These are phyloP conservation scores for Dryas iulia DNA, from an alignment of 1,140 invertebrate genomes.

Conservation along the genomic window DNA sequence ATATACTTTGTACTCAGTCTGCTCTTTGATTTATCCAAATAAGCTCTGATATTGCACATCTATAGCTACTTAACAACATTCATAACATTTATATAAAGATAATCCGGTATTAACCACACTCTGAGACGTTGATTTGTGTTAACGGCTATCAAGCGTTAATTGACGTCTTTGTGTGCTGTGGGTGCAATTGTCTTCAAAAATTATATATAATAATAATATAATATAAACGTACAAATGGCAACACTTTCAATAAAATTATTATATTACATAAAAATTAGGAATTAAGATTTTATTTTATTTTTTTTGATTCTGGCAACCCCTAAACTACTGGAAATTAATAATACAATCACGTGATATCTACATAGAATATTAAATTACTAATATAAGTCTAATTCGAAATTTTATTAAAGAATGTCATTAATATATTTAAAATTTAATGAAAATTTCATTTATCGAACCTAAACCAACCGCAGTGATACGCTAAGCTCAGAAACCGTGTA, in stretches of 20 bases:
- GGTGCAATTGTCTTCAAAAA: neutral
- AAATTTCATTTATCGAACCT: neutral
- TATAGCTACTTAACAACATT: neutral
- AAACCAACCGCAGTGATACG: neutral
- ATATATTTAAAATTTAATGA: neutral
- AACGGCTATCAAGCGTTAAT: neutral
- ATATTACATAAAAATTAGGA: neutral
- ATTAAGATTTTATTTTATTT: neutral
- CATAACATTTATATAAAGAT: neutral
- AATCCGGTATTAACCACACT: neutral
- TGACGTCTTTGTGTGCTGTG: no score
- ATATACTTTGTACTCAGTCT: conserved; percentile 60
- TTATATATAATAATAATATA: neutral
- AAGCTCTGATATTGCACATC: conserved; percentile 24
- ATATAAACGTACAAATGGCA: neutral
- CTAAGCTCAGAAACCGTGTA: conserved; percentile 2
- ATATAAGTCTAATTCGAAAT: neutral
- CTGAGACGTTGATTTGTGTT: neutral
- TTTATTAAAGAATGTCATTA: neutral
- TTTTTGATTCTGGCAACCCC: neutral
- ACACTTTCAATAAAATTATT: neutral
- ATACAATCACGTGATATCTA: neutral
- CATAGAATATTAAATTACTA: neutral
- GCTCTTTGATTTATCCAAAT: conserved; percentile 25
- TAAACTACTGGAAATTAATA: neutral